These are phyloP conservation scores for Agriopis marginaria DNA, from an alignment of 2,888 invertebrate species.

Conservation along the genomic window DNA sequence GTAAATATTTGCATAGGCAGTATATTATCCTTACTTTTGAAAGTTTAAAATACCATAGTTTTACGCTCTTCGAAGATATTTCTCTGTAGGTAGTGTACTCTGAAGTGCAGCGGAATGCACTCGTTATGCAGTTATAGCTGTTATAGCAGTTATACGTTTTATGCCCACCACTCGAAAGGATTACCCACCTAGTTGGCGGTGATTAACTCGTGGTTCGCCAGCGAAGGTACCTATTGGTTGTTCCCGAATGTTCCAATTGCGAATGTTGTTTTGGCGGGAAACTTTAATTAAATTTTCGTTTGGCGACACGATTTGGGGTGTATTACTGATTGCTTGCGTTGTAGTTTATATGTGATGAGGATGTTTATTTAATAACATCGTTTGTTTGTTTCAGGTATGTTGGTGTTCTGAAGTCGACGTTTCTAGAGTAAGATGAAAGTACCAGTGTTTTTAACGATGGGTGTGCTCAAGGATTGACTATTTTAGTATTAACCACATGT, in stretches of 20 bases:
- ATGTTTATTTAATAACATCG: constrained; percentile 29
- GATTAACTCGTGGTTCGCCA: constrained; percentile 79
- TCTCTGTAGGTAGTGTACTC: not conserved
- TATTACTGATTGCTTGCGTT: constrained; percentile 30
- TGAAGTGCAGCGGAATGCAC: constrained; percentile 65
- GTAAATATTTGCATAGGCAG: no score
- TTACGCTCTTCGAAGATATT: not conserved
- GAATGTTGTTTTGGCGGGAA: constrained; percentile 60
- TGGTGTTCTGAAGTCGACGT: constrained; percentile 71
- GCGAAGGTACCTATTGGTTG: constrained; percentile 65
- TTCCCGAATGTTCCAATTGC: constrained; percentile 70
- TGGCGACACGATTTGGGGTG: constrained; percentile 20
- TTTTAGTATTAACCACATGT: no score
- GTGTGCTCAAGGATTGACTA: not conserved
- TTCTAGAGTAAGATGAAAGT: not conserved
- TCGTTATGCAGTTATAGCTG: constrained; percentile 56
- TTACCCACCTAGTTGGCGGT: constrained; percentile 80
- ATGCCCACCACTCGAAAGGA: constrained; percentile 81
- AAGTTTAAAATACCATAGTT: not conserved
- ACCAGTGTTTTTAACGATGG: not conserved
- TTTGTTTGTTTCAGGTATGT: constrained; percentile 77
- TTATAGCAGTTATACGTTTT: constrained; percentile 47
- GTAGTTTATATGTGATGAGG: constrained; percentile 23
- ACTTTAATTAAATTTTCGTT: constrained; percentile 59
- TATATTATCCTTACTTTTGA: no score